Percentiles rank a stretch among this genome's conserved stretches.
These are phyloP conservation scores for Muscicapa striata DNA, from an alignment of 2,797 vertebrate species.

Conservation along the genomic window DNA sequence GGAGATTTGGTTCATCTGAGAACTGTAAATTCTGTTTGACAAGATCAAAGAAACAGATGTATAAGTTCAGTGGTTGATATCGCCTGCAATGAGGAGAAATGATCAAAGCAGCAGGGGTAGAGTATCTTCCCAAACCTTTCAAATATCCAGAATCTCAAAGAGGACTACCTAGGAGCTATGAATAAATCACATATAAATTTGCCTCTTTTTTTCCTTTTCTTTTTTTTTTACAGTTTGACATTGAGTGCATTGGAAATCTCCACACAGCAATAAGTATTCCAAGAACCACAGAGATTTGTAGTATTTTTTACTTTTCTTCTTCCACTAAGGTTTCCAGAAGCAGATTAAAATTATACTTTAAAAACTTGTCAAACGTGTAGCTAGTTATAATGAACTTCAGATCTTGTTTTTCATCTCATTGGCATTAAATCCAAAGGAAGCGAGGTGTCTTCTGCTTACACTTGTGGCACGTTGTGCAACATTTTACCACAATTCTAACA, in stretches of 20 bases:
- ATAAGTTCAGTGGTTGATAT: constrained; percentile 70
- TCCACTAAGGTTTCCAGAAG: constrained; percentile 47
- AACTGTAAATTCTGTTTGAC: constrained; percentile 81
- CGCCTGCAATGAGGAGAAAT: constrained; percentile 65
- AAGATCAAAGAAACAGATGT: constrained; percentile 80
- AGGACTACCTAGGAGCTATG: constrained; percentile 73
- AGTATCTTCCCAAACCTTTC: constrained; percentile 74
- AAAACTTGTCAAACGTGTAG: background rate
- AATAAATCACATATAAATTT: constrained; percentile 77
- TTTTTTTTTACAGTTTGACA: constrained; percentile 51
- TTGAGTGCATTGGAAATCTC: constrained; percentile 67
- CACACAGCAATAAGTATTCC: constrained; percentile 63
- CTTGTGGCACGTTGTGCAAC: background rate
- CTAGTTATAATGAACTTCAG: background rate
- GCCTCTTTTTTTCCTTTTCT: constrained; percentile 31
- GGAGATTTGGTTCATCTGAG: constrained; percentile 78
- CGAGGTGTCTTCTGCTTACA: background rate
- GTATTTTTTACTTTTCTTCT: constrained; percentile 20
- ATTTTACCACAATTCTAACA: constrained; percentile 18
- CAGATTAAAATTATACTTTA: constrained; percentile 38
- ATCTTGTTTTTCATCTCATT: constrained; percentile 41
- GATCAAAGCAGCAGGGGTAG: constrained; percentile 74
- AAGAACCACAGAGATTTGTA: constrained; percentile 60
- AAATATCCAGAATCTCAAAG: constrained; percentile 74
- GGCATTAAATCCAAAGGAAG: background rate